Conservation (phyloP, 2,797 vertebrate species). For the Odontamblyopus rebecca region DNA sequence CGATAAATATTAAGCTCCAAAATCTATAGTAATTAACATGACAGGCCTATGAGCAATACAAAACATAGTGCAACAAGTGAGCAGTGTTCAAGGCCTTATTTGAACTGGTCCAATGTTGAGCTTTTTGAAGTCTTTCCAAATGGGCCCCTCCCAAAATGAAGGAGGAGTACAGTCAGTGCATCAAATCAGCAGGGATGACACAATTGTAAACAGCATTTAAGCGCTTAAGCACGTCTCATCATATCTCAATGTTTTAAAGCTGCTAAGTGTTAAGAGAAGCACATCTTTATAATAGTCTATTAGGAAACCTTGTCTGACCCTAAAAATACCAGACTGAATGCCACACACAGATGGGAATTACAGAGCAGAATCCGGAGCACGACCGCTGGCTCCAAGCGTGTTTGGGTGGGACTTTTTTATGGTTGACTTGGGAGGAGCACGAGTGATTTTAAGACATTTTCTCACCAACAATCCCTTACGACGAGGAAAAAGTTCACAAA, state of each 20-base stretch:
- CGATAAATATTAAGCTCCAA: no score
- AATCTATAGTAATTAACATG: no score
- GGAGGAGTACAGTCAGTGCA: background rate
- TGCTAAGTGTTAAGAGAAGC: background rate
- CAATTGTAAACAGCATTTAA: background rate
- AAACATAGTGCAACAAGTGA: background rate
- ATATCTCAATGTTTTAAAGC: background rate
- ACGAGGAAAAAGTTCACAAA: background rate
- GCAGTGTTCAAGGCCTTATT: constrained; percentile 28
- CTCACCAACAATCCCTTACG: constrained; percentile 34
- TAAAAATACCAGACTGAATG: constrained; percentile 37
- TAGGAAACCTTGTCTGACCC: constrained; percentile 12
- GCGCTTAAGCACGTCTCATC: background rate
- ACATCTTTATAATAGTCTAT: constrained; percentile 16
- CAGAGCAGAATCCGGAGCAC: constrained; percentile 57
- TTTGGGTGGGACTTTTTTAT: constrained; percentile 75
- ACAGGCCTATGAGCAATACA: no score
- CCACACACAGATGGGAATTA: constrained; percentile 64
- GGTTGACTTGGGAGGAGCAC: constrained; percentile 69
- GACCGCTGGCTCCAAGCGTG: constrained; percentile 69
- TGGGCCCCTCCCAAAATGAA: constrained; percentile 30
- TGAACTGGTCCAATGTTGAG: constrained; percentile 34
- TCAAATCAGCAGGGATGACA: background rate
- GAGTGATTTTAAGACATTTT: constrained; percentile 58
- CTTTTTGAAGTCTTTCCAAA: constrained; percentile 41